phyloP scores from a whole-genome alignment of 2,113 vertebrate species.

The Apaloderma vittatum region DNA sequence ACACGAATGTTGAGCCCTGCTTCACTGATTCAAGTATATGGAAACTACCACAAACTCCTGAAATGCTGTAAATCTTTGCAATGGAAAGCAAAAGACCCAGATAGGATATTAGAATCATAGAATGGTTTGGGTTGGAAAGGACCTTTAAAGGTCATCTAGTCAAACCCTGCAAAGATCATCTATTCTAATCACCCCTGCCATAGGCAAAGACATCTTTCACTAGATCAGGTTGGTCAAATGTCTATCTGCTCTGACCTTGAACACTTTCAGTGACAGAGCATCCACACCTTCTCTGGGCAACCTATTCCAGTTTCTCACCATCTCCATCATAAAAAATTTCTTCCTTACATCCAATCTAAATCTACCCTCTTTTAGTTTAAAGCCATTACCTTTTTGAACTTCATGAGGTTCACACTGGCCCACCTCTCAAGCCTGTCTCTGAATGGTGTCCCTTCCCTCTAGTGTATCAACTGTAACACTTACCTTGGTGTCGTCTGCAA shows the following conservation, averaged over 20 bases:
- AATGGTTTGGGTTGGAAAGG: neutral
- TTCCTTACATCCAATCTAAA: neutral
- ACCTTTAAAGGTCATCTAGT: neutral
- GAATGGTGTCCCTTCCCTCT: too few species aligned
- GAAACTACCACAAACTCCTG: neutral
- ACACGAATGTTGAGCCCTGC: neutral
- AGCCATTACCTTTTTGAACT: neutral
- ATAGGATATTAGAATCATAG: neutral
- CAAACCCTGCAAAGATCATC: neutral
- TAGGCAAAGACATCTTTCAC: neutral
- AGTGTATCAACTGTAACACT: neutral
- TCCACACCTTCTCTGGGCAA: neutral
- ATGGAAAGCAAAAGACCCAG: neutral
- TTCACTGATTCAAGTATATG: neutral
- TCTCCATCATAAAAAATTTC: accelerated
- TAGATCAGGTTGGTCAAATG: neutral
- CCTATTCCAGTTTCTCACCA: neutral
- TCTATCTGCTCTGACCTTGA: accelerated
- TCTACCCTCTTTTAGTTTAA: neutral
- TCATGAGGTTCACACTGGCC: too few species aligned
- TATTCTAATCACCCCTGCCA: neutral
- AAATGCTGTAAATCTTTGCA: neutral
- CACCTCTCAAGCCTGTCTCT: too few species aligned
- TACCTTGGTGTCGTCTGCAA: neutral
- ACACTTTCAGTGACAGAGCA: neutral